Evolutionary conservation across 2,113 vertebrate species (phyloP), one percentile per base, ranked within the genome.

Genomic region (Oplegnathus fasciatus): DNA sequence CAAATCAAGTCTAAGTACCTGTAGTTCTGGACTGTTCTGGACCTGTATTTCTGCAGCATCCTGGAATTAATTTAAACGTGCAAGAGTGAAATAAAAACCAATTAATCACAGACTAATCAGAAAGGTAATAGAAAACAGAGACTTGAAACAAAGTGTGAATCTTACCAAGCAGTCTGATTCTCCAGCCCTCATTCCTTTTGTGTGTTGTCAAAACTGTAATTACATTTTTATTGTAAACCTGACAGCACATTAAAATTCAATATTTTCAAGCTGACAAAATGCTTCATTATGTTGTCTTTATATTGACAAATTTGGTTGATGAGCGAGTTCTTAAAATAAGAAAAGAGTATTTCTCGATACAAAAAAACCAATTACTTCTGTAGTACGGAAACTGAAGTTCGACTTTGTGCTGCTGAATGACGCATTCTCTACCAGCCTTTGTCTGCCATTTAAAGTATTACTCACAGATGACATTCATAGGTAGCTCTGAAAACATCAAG

Each of bases 151-250:
- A 89, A 75, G 28, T 62, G 37, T 52, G 52, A 83, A 48, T 83
- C 26, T 71, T 50, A 48, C 44, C 26, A 28, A 81, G 83, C 69
- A 66, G 34, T 34, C 52, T 34, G 26, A 69, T 80, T 76, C 66
- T 30, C 24, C 76, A 55, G 55, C 20, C 46, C 65, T 26, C 2
- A 8, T 54, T 74, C 37, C 64, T 62, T 81, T 82, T 86, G 61
- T 85, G 26, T 54, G 61, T 65, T 71, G 71, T 78, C 80, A 68
- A 80, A 91, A 84, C 60, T 72, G 42, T 76, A 84, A 89, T 94
- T 85, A 80, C 28, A 55, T 71, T 92, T 92, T 89, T 81, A 87
- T 89, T 87, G 83, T 83, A 71, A 89, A 82, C 85, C 50, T 86
- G 88, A 86, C 91, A 83, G 80, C 57, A 0, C 62, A 65, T 86